Base-by-base conservation (phyloP, 2,113 vertebrate genomes). In the Rostratula benghalensis region DNA sequence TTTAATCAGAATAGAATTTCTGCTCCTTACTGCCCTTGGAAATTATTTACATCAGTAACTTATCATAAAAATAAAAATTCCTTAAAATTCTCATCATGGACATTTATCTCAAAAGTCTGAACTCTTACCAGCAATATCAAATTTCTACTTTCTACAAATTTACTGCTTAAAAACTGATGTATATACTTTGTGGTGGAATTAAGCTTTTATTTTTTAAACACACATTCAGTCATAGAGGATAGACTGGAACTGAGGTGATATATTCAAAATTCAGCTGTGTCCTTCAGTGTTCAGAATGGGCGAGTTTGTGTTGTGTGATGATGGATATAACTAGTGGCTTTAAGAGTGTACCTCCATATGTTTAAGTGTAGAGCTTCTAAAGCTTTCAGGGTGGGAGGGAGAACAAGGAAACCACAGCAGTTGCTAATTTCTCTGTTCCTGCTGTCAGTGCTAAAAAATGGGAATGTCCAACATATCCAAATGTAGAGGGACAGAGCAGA, bases 41-140 rank as follows among this genome's bases (percentile, higher is more conserved):
- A 97, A 87, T 91, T 8, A 93, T 92, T 96, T 97, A 85, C 70
- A 76, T 35, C 18, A 10, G 9, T 89, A 93, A 89, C 28, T 94
- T 89, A 57, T 54, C 90, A 82, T 56, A 54, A 86, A 86, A 93
- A 74, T 43, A 53, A 90, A 69, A 90, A 60, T 57, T 59, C 51
- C 68, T 45, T 87, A 64, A 70, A 39, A 53, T 89, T 50, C 57
- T 90, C 43, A 79, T 93, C 61, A 83, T 64, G 48, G 35, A 59
- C 50, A 50, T 64, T 73, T 74, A 96, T 80, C 90, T 95, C 78
- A 74, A 37, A 78, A 64, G 76, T 71, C 78, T 85, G 12, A 86
- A 57, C 91, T 53, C 33, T 61, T 57, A 76, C 33, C 46, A 85
- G 77, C 74, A 96, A 48, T 69, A 69, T 48, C 64, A 81, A 85